Conservation (phyloP, 30 jellyfish, hydroid and myxozoan genomes). For the Chironex yamaguchii region DNA sequence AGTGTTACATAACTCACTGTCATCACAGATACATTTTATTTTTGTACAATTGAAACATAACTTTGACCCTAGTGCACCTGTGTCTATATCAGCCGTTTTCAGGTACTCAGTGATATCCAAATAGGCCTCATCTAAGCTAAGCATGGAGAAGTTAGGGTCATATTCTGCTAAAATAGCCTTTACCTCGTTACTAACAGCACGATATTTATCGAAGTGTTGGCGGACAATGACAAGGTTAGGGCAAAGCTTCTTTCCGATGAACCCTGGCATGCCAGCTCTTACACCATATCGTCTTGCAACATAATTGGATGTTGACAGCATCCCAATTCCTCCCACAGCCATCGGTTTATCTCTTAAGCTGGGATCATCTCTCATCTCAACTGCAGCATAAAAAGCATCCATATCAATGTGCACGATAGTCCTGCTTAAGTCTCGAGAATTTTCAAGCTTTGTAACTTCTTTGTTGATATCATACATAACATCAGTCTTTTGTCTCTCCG, state of each 20-base stretch:
- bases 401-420: conserved; percentile 91
- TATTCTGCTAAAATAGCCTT: conserved; percentile 66
- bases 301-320: conserved; percentile 94
- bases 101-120: conserved; percentile 87
- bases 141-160: conserved; percentile 84
- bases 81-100: neutral
- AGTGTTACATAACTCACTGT: neutral
- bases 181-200: conserved; percentile 76
- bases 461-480: conserved; percentile 68
- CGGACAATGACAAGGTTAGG: conserved; percentile 89
- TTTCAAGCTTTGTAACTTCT: conserved; percentile 37
- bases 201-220: conserved; percentile 77
- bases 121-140: conserved; percentile 96
- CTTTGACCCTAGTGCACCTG: neutral
- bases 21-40: neutral
- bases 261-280: conserved; percentile 99
- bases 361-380: conserved; percentile 94
- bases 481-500: conserved; percentile 54
- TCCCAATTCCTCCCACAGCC: conserved; percentile 95
- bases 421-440: conserved; percentile 69
- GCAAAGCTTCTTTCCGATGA: conserved; percentile 93
- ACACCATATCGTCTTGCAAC: conserved; percentile 95
- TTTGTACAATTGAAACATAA: too few species aligned
- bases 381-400: conserved; percentile 99
- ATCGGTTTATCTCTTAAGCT: conserved; percentile 80